Base-by-base conservation (phyloP, 2,888 invertebrate species). In the Coenonympha glycerion region DNA sequence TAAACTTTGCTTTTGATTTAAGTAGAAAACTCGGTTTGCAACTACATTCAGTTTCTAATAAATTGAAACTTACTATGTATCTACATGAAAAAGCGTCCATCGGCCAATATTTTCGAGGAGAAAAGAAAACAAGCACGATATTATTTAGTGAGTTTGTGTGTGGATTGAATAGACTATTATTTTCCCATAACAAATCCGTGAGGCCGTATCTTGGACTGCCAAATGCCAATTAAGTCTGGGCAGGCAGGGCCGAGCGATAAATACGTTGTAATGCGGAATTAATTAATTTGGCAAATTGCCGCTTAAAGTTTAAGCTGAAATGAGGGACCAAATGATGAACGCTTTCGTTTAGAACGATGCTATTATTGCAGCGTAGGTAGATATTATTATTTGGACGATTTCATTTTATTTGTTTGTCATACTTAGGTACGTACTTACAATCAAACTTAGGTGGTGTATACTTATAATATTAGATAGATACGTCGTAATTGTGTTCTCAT, bases 271-370 rank as follows among this genome's bases (percentile, higher is more conserved):
- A 54, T 54, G 33, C 37, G 39, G 26, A 54, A 47, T 47, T 50
- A 50, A 53, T 53, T 53, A 54, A 40, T 50, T 47, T 54, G 42
- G 44, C 44, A 44, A 54, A 50, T 39, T 47, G 39, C 47, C 47
- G 40, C 47, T 54, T 47, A 44, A 47, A 54, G 18, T 49, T 54
- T 24, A 47, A 22, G 31, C 39, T 46, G 13, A 37, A 33, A 34
- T 44, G 41, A 34, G 40, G 24, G 33, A 19, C 19, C 45, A 39
- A 53, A 50, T 47, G 46, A 37, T 33, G 21, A 39, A 24, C 13
- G 30, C 15, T 50, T 37, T 39, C 31, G 28, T 8, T 49, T 42
- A 24, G 18, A 26, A 4, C 22, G 9, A 5, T 44, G 33, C 13
- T 33, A 9, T 44, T 31, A 22, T 33, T 15, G 13, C 6, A 19